These are phyloP conservation scores for Pao palembangensis DNA, from an alignment of 2,113 vertebrate species.

Conservation along the genomic window DNA sequence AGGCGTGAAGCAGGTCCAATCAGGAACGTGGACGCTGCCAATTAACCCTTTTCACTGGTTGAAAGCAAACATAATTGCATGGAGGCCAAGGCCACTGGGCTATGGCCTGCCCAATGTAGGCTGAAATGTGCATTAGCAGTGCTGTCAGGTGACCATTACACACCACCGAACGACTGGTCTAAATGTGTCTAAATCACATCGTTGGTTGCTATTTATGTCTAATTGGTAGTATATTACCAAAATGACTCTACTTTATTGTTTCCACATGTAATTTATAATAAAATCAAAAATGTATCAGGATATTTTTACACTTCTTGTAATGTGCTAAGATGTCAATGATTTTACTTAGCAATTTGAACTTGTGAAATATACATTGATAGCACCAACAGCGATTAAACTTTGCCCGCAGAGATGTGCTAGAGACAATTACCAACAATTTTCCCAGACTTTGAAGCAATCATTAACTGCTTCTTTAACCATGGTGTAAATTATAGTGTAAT, in stretches of 20 bases:
- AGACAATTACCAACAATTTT: constrained; percentile 20
- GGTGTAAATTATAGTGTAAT: too few relatives aligned
- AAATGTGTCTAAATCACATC: constrained; percentile 65
- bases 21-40: constrained; percentile 74
- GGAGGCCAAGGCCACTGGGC: constrained; percentile 63
- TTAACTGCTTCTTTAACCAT: too few relatives aligned
- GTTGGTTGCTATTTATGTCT: constrained; percentile 58
- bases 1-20: constrained; percentile 80
- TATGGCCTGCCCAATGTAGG: constrained; percentile 67
- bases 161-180: constrained; percentile 63
- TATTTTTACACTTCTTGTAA: background rate
- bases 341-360: background rate
- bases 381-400: constrained; percentile 35
- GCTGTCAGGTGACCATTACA: constrained; percentile 72
- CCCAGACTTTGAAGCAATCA: constrained; percentile 34
- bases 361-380: background rate
- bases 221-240: too few relatives aligned
- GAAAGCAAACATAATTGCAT: constrained; percentile 77
- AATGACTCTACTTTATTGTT: too few relatives aligned
- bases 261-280: constrained; percentile 51
- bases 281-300: constrained; percentile 10
- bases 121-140: constrained; percentile 69
- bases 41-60: constrained; percentile 79
- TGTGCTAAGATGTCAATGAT: constrained; percentile 3
- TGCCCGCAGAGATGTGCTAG: constrained; percentile 33